Evolutionary conservation across 2,113 vertebrate species (phyloP).

Genomic region (Microcebus murinus): DNA sequence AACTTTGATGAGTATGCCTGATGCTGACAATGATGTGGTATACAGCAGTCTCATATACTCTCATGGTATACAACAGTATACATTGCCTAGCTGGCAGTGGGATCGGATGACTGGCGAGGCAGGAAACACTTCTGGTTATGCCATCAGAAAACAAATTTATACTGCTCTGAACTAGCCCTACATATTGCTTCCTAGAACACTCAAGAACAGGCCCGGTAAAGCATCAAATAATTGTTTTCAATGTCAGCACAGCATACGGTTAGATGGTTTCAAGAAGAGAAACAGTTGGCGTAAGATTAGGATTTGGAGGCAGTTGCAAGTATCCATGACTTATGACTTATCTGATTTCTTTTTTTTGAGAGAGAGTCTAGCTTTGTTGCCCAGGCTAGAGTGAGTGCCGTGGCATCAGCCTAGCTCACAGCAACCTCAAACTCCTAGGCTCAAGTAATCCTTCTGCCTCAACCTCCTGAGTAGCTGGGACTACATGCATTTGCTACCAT

Average conservation of each 20-base stretch:
- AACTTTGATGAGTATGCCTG: neutral
- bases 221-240: neutral
- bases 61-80: no score
- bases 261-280: constrained; percentile 17
- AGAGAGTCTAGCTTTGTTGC: no score
- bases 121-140: neutral
- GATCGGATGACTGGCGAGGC: neutral
- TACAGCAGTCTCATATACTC: neutral
- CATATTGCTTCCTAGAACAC: neutral
- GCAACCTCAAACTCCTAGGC: no score
- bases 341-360: neutral
- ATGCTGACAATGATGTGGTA: neutral
- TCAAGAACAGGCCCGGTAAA: neutral
- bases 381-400: no score
- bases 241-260: neutral
- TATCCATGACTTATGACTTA: neutral
- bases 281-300: constrained; percentile 22
- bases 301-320: neutral
- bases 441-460: no score
- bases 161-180: neutral
- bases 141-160: neutral
- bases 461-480: no score
- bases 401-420: no score
- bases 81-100: neutral
- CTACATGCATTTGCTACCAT: no score